Percentiles rank a stretch among this genome's conserved stretches.
phyloP scores from a whole-genome alignment of 2,888 invertebrate genomes.

The Ligdia adustata region DNA sequence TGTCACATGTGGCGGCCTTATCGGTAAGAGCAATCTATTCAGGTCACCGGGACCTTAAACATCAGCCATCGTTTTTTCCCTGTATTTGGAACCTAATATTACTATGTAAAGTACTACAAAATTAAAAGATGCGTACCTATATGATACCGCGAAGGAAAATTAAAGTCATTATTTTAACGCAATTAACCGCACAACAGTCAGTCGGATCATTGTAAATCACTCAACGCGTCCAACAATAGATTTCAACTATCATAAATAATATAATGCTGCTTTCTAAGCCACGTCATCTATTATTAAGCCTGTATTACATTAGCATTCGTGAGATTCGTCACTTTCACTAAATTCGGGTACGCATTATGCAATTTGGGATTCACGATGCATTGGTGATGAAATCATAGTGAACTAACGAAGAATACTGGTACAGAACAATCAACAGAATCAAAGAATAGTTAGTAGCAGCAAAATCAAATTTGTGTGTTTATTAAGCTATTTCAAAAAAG shows the following conservation, averaged over 20 bases:
- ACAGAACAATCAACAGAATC: not conserved
- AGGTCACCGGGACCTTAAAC: no score
- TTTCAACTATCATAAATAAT: conserved; percentile 66
- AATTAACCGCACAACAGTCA: conserved; percentile 31
- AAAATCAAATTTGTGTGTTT: no score
- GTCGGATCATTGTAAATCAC: conserved; percentile 62
- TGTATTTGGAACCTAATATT: no score
- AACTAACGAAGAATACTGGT: not conserved
- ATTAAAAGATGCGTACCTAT: no score
- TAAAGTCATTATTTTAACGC: conserved; percentile 28
- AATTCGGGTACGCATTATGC: conserved; percentile 69
- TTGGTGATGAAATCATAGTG: conserved; percentile 11
- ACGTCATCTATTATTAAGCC: conserved; percentile 70
- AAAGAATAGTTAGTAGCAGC: no score
- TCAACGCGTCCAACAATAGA: conserved; percentile 63
- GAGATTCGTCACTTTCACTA: conserved; percentile 77
- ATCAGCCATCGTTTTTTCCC: no score
- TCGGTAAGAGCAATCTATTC: no score
- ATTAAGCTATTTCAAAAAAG: no score
- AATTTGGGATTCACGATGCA: conserved; percentile 53
- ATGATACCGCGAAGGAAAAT: no score
- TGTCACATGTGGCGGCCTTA: no score
- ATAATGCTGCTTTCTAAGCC: conserved; percentile 69
- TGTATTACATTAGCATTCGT: conserved; percentile 64
- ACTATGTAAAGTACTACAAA: no score